These are phyloP conservation scores for Mionectes macconnelli DNA, from an alignment of 2,113 vertebrate genomes.

Conservation along the genomic window DNA sequence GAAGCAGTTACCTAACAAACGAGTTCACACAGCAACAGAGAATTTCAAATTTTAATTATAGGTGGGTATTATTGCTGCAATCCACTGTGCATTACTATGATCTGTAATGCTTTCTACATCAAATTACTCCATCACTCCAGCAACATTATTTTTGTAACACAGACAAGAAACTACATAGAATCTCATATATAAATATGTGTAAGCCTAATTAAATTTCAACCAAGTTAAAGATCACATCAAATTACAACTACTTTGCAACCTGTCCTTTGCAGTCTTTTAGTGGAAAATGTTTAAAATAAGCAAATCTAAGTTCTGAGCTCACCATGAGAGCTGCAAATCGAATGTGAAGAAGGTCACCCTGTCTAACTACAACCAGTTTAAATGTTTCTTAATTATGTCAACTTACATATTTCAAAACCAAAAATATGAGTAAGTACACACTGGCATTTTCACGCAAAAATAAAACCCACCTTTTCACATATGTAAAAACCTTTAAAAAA, in stretches of 20 bases:
- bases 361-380: not conserved
- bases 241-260: not conserved
- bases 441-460: not conserved
- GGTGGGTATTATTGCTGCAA: not conserved
- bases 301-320: not conserved
- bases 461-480: not conserved
- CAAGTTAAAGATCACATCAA: not conserved
- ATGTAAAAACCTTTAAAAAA: not conserved
- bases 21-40: not conserved
- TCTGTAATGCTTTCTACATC: not conserved
- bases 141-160: not conserved
- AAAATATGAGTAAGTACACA: not conserved
- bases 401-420: not conserved
- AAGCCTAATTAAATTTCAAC: not conserved
- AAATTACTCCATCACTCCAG: not conserved
- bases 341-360: not conserved
- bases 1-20: not conserved
- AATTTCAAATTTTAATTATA: not conserved
- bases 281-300: not conserved
- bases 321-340: not conserved
- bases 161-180: not conserved
- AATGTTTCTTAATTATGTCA: not conserved
- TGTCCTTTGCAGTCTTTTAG: not conserved
- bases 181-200: not conserved
- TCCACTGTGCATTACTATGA: not conserved